Evolutionary conservation across 2,888 invertebrate species (phyloP).

Genomic region (Ecliptopera silaceata): DNA sequence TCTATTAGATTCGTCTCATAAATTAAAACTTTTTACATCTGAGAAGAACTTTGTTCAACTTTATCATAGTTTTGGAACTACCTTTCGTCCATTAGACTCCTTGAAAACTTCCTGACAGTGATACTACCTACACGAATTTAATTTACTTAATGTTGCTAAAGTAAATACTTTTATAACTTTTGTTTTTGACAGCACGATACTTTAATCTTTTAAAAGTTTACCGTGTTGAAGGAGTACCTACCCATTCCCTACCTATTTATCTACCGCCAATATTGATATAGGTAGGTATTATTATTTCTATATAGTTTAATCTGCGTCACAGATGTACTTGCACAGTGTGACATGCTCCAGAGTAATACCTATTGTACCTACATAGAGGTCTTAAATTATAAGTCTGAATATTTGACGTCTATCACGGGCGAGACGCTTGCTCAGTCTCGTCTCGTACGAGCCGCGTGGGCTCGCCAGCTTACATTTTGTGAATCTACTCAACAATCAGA

Average conservation of each 20-base stretch:
- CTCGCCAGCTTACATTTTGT: constrained; percentile 50
- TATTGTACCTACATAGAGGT: constrained; percentile 56
- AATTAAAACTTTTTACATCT: constrained; percentile 21
- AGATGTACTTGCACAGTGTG: constrained; percentile 47
- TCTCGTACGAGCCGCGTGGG: constrained; percentile 73
- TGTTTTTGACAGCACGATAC: neutral
- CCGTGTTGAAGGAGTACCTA: too few relatives aligned
- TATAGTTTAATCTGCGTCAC: constrained; percentile 50
- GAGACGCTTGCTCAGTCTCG: constrained; percentile 59
- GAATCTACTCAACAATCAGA: constrained; percentile 60
- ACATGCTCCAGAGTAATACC: constrained; percentile 53
- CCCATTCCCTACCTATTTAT: neutral
- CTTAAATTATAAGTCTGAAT: constrained; percentile 77
- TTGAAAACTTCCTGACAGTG: constrained; percentile 5
- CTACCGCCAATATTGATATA: neutral
- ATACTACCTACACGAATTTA: neutral
- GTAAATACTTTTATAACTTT: neutral
- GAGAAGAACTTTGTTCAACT: constrained; percentile 13
- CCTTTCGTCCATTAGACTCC: constrained; percentile 20
- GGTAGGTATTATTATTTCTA: constrained; percentile 49
- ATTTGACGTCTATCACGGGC: constrained; percentile 69
- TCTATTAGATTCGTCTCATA: constrained; percentile 17
- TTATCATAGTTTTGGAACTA: constrained; percentile 20
- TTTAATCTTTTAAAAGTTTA: too few relatives aligned
- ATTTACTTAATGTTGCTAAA: constrained; percentile 1